phyloP scores from a whole-genome alignment of 2,113 vertebrate genomes.

The Echinops telfairi region DNA sequence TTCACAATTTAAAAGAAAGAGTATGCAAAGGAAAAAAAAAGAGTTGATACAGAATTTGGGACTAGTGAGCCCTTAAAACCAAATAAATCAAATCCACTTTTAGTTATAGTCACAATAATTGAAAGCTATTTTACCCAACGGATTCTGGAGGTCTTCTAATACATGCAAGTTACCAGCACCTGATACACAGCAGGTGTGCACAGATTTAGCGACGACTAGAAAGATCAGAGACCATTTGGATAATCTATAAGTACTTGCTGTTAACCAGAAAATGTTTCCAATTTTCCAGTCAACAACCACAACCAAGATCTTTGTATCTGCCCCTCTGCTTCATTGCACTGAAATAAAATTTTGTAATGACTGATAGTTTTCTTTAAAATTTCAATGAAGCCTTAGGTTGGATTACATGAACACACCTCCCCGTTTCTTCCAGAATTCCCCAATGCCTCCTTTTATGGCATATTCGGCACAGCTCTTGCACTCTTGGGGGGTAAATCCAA shows the following conservation, averaged over 20 bases:
- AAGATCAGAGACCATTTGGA: neutral
- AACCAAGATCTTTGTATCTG: neutral
- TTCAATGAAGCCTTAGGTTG: neutral
- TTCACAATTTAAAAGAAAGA: conserved; percentile 8
- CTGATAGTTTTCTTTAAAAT: conserved; percentile 36
- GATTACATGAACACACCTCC: conserved; percentile 84
- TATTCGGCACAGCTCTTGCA: conserved; percentile 85
- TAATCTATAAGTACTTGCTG: neutral
- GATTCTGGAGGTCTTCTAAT: neutral
- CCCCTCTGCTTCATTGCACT: neutral
- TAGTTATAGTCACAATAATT: conserved; percentile 4
- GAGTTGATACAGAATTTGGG: neutral
- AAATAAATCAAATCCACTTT: neutral
- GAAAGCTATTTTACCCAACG: neutral
- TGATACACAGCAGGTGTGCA: neutral
- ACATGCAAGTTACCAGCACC: neutral
- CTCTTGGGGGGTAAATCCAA: conserved; percentile 86
- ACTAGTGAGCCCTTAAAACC: conserved; percentile 7
- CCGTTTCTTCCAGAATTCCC: conserved; percentile 88
- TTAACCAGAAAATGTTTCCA: neutral
- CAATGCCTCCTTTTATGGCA: conserved; percentile 82
- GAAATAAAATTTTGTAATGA: neutral
- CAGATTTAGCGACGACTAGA: neutral
- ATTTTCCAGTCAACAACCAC: neutral
- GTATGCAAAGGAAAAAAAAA: neutral